A percentile compares a stretch with the other conserved stretches of the same genome.
Conservation (phyloP, 2,113 vertebrate genomes). For the Chionomys nivalis region DNA sequence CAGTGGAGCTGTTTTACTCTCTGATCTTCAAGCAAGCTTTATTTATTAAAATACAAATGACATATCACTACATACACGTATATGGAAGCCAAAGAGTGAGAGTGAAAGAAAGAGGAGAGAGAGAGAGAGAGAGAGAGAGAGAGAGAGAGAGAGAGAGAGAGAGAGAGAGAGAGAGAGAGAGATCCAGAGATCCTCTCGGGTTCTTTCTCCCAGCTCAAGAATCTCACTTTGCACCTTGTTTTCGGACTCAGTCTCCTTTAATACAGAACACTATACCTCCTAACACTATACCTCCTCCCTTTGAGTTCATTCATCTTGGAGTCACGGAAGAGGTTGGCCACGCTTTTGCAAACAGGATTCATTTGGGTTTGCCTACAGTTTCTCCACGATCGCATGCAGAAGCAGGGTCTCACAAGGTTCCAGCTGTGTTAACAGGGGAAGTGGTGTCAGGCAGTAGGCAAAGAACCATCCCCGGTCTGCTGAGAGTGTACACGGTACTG, state of each 20-base stretch:
- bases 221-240: not conserved
- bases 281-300: not conserved
- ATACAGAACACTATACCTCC: not conserved
- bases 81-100: not conserved
- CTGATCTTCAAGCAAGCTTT: too few species aligned
- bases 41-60: too few species aligned
- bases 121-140: not conserved
- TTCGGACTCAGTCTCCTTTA: not conserved
- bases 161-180: too few species aligned
- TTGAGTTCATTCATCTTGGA: not conserved
- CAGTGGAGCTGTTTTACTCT: too few species aligned
- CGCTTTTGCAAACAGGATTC: not conserved
- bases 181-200: not conserved
- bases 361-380: not conserved
- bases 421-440: not conserved
- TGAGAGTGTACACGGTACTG: not conserved
- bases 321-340: not conserved
- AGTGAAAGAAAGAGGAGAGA: not conserved
- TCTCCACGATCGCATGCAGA: not conserved
- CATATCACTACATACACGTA: too few species aligned
- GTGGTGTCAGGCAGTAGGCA: not conserved
- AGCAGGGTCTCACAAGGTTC: not conserved
- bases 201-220: not conserved
- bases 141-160: not conserved
- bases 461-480: not conserved